Conservation (phyloP, 2,888 invertebrate genomes). For the Drosophila dives region DNA sequence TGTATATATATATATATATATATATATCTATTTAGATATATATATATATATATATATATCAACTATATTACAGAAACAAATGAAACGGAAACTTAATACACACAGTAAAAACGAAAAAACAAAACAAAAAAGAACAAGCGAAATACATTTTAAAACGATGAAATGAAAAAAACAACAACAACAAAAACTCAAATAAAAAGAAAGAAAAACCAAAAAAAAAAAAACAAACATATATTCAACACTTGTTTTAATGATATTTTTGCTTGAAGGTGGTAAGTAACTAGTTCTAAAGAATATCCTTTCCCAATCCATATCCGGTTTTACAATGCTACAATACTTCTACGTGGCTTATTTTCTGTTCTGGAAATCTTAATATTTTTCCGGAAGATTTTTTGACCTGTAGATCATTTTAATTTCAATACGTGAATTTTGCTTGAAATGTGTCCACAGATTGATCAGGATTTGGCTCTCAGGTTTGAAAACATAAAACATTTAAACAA, state of each 20-base stretch:
- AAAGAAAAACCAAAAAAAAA: conserved; percentile 29
- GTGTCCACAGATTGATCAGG: no score
- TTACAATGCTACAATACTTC: background rate
- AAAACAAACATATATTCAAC: conserved; percentile 39
- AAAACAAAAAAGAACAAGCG: conserved; percentile 33
- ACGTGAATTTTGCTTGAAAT: no score
- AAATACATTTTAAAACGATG: conserved; percentile 62
- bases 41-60: conserved; percentile 51
- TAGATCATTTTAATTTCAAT: no score
- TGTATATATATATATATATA: conserved; percentile 45
- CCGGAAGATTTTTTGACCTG: no score
- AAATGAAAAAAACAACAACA: conserved; percentile 47
- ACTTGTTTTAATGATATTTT: conserved; percentile 11
- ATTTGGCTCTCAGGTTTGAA: no score
- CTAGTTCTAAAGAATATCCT: background rate
- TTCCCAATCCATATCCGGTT: background rate
- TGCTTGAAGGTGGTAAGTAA: background rate
- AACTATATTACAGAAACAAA: conserved; percentile 54
- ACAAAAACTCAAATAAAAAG: conserved; percentile 56
- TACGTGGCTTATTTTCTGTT: background rate
- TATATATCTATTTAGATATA: conserved; percentile 37
- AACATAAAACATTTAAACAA: no score
- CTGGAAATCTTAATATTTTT: background rate
- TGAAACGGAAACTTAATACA: conserved; percentile 38
- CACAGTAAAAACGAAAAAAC: conserved; percentile 29